Evolutionary conservation across 2,113 vertebrate species (phyloP), one percentile per base, ranked within the genome.

Genomic region (Pica pica): DNA sequence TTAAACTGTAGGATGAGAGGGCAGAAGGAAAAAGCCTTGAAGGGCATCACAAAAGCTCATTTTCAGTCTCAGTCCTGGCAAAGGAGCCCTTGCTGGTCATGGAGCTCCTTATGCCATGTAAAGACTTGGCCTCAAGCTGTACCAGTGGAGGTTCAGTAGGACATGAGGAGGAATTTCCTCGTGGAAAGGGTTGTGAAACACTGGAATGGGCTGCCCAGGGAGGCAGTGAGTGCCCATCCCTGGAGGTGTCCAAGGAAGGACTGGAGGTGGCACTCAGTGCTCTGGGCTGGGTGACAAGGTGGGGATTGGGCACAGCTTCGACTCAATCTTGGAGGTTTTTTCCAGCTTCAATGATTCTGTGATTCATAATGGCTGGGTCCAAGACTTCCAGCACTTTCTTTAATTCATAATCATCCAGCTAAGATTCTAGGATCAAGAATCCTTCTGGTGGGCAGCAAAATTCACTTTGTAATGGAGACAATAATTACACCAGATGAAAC

Each of bases 1-100:
- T 31, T 39, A 49, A 82, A 41, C 5, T 1, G 1, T 3, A 53
- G 6, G 1, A 8, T 5, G n/a, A 61, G 18, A 76, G 3, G 7
- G 17, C 14, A 76, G 46, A 55, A 69, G 16, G 55, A 76, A 74
- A 4, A 24, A 52, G 30, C 13, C 50, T 65, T 28, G 20, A 87
- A 91, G 15, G 16, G 8, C 46, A 56, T 28, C 37, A 53, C 22
- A 49, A 31, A 74, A 83, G 8, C 18, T 76, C 10, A 12, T 1
- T 70, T 83, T 59, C 53, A 73, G 39, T 26, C 47, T 57, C 50
- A 37, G 1, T 8, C 31, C 55, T 50, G n/a, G 53, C 55, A 49
- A 83, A 89, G 42, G 47, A 86, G 23, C 16, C 49, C 42, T 35
- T 57, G 39, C 17, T 37, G 68, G 39, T 41, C 16, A 19, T 0